These are phyloP conservation scores for Tapirus terrestris DNA, from an alignment of 2,113 vertebrate species.

Conservation along the genomic window DNA sequence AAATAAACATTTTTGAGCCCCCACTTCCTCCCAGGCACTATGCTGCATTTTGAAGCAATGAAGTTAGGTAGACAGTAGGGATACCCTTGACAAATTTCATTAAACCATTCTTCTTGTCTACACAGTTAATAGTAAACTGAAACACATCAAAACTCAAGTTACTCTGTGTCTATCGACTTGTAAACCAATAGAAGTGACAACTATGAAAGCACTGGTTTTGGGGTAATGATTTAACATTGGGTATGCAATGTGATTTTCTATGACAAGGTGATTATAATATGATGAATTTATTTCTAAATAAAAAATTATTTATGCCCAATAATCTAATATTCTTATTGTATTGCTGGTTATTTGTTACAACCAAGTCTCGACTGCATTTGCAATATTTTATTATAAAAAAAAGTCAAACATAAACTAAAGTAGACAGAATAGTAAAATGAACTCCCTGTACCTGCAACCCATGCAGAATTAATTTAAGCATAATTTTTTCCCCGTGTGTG, in stretches of 20 bases:
- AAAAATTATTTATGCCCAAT: background rate
- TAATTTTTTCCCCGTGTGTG: background rate
- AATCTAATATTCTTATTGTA: background rate
- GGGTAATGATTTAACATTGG: background rate
- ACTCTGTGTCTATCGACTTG: background rate
- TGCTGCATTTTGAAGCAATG: background rate
- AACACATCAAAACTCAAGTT: background rate
- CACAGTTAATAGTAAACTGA: background rate
- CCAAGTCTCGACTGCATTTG: background rate
- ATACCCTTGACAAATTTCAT: background rate
- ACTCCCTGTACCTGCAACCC: background rate
- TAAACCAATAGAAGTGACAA: background rate
- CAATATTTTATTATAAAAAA: constrained; percentile 10
- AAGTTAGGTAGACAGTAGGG: background rate
- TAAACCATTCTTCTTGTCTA: background rate
- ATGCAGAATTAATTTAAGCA: background rate
- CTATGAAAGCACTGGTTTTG: background rate
- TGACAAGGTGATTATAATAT: background rate
- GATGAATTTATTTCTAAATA: background rate
- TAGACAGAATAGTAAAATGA: background rate
- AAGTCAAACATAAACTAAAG: background rate
- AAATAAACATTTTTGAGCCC: background rate
- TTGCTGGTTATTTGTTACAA: background rate
- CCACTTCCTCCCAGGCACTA: background rate
- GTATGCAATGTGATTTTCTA: background rate